Conservation (phyloP, 2,113 vertebrate species). For the Ellobius talpinus region DNA sequence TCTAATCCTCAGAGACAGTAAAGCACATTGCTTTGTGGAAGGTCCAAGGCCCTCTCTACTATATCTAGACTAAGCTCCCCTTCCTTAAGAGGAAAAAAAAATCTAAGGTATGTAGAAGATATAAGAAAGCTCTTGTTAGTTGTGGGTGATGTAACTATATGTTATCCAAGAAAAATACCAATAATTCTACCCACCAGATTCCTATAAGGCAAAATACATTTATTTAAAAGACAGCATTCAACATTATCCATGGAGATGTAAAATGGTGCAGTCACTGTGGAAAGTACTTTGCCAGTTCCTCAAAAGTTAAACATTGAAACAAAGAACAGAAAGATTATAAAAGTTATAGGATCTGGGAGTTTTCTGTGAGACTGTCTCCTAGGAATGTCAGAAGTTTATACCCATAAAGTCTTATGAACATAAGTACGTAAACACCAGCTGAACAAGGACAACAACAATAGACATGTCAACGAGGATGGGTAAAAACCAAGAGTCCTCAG, state of each 20-base stretch:
- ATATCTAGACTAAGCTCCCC: no score
- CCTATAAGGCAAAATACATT: not conserved
- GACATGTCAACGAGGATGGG: not conserved
- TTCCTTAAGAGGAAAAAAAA: slow-evolving; percentile 14
- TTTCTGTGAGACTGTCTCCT: not conserved
- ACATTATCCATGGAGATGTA: not conserved
- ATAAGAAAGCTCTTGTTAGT: not conserved
- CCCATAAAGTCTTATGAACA: not conserved
- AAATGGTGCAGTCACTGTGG: not conserved
- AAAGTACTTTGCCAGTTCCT: not conserved
- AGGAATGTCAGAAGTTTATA: not conserved
- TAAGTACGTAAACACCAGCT: not conserved
- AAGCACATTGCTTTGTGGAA: no score
- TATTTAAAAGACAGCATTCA: not conserved
- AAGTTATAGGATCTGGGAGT: not conserved
- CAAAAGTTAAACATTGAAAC: not conserved
- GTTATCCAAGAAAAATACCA: not conserved
- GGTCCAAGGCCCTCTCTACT: no score
- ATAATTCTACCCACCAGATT: not conserved
- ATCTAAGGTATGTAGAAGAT: not conserved
- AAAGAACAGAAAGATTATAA: not conserved
- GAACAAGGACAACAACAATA: not conserved
- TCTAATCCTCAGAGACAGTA: no score
- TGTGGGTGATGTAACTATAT: not conserved
- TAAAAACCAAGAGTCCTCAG: not conserved